Evolutionary conservation across 2,888 invertebrate species (phyloP).

Genomic region (Gastracanthus pulcherrimus): DNA sequence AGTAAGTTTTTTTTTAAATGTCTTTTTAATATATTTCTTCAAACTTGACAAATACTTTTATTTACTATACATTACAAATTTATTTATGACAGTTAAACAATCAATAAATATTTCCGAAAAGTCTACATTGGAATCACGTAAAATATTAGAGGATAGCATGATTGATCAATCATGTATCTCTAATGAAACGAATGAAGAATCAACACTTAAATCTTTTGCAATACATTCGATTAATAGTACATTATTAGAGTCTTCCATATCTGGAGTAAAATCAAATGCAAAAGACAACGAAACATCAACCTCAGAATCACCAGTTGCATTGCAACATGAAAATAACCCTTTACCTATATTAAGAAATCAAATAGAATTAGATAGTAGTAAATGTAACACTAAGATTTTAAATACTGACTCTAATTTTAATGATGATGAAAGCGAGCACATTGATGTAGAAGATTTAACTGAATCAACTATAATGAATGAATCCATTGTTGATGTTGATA

Average conservation of each 20-base stretch:
- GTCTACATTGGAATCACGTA: constrained; percentile 35
- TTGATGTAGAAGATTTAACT: constrained; percentile 39
- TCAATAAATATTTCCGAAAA: constrained; percentile 47
- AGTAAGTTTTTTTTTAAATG: constrained; percentile 41
- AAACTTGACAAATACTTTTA: neutral
- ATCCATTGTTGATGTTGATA: constrained; percentile 6
- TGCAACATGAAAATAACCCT: neutral
- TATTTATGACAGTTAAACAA: constrained; percentile 59
- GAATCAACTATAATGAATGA: constrained; percentile 30
- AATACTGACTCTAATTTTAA: neutral
- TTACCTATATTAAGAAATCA: neutral
- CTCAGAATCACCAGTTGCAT: neutral
- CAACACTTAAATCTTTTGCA: constrained; percentile 31
- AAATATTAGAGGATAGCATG: constrained; percentile 43
- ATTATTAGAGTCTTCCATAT: constrained; percentile 22
- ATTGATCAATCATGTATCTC: constrained; percentile 48
- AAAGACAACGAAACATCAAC: neutral
- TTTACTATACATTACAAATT: constrained; percentile 34
- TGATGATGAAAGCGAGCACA: constrained; percentile 35
- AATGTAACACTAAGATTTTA: neutral
- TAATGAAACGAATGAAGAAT: constrained; percentile 37
- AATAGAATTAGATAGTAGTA: neutral
- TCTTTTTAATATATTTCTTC: constrained; percentile 16
- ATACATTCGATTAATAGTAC: neutral
- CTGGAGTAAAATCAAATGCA: neutral